phyloP scores from a whole-genome alignment of 2,888 invertebrate species.

The Acanthoscelides obtectus region DNA sequence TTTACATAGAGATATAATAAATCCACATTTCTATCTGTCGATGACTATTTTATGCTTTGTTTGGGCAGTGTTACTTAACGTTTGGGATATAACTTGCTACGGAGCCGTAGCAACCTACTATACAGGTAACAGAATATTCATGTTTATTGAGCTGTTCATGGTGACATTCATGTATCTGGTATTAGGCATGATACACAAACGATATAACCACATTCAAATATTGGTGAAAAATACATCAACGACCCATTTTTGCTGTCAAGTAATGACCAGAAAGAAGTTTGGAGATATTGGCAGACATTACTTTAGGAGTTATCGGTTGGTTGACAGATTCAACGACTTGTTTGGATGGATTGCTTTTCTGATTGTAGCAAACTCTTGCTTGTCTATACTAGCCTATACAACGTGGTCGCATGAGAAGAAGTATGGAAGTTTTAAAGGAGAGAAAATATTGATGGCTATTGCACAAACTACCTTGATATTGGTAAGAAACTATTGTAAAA shows the following conservation, averaged over 20 bases:
- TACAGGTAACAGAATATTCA: not conserved
- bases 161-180: not conserved
- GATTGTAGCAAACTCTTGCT: not conserved
- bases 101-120: not conserved
- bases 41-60: not conserved
- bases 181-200: not conserved
- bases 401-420: not conserved
- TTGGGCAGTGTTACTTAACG: not conserved
- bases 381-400: not conserved
- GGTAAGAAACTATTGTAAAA: not conserved
- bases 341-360: not conserved
- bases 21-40: not conserved
- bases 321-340: not conserved
- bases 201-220: not conserved
- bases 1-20: not conserved
- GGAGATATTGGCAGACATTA: not conserved
- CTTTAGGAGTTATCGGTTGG: not conserved
- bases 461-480: not conserved
- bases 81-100: not conserved
- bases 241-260: not conserved
- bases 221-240: not conserved
- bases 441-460: not conserved
- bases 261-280: not conserved
- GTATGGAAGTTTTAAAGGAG: not conserved
- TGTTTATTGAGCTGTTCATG: not conserved